Evolutionary conservation across 2,888 invertebrate species (phyloP), one percentile per base, ranked within the genome.

Genomic region (Sympetrum striolatum): DNA sequence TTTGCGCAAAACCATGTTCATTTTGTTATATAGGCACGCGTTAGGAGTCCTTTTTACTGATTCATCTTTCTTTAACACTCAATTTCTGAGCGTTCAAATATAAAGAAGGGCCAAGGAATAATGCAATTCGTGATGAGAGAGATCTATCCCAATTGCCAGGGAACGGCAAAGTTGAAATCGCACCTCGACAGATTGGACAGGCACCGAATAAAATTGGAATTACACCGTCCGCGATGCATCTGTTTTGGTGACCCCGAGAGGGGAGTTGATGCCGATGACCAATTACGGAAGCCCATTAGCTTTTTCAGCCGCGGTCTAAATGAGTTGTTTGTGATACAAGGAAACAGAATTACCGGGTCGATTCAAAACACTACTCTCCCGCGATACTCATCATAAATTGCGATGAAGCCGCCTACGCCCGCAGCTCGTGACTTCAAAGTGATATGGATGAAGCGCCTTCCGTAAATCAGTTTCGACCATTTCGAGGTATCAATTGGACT

Each of bases 311-410:
- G 25, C 73, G 31, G 37, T 37, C 58, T 64, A 60, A 35, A 60
- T 60, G 37, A 86, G 39, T 60, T 37, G 86, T 60, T 86, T 37
- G 60, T n/a, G 37, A 37, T 37, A 60, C 86, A 60, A 60, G 86
- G 86, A 35, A 86, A 86, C 86, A 60, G 86, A 86, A 86, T 86
- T 86, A 86, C 5, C 22, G 60, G 22, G 86, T 64, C 58, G 60
- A 86, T 64, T 86, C 86, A 86, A 64, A 86, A 37, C 86, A 10
- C 37, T 22, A 73, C 60, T 35, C 58, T 37, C 80, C 79, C n/a
- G 31, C 81, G 10, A n/a, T 82, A 18, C 35, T 58, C 31, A 58
- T 86, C 60, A 58, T 86, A 64, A 86, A 86, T 64, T 64, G 37
- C 64, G 37, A 86, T 15, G 64, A n/a, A n/a, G 0, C 86, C 60